Evolutionary conservation across 2,888 invertebrate genomes (phyloP), one percentile per base, ranked within the genome.

Genomic region (Orchestes rusci): DNA sequence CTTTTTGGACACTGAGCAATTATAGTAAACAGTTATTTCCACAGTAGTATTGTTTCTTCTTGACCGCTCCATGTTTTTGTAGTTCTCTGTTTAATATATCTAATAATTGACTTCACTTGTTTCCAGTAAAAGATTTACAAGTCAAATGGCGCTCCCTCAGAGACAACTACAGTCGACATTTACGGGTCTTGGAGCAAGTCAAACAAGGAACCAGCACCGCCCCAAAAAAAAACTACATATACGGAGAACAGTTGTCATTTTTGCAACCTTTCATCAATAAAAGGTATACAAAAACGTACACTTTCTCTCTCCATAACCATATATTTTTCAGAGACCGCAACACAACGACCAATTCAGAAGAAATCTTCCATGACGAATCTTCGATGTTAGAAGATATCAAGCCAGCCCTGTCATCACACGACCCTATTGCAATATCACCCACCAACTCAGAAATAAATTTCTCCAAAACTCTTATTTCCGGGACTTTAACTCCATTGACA

Each of bases 121-220:
- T 56, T 58, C 4, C 52, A 61, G 62, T 56, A 8, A 54, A 55
- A 45, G 61, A 62, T 43, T 52, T 61, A 16, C 61, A 62, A 48
- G 47, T 55, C 12, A 62, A 59, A 56, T 62, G 61, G 61, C 60
- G 59, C 50, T 55, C 58, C 4, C 40, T 62, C 8, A 46, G 59
- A 17, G 62, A 62, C 43, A 57, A 56, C 30, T 61, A 55, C 37
- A 53, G 55, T 5, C 53, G 59, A 12, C 56, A 55, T 12, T 39
- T 58, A 20, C 51, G 57, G 19, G 50, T 56, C 40, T 56, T 58
- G 37, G 54, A 58, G 33, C 53, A 58, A 32, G 18, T 17, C n/a
- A 16, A 35, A 13, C 27, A 43, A 18, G 49, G 52, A 4, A 10
- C 38, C 3, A 37, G 32, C 23, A 16, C 50, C 2, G 28, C n/a